Base-by-base conservation (phyloP, 2,113 vertebrate species). In the Glaucomys volans region DNA sequence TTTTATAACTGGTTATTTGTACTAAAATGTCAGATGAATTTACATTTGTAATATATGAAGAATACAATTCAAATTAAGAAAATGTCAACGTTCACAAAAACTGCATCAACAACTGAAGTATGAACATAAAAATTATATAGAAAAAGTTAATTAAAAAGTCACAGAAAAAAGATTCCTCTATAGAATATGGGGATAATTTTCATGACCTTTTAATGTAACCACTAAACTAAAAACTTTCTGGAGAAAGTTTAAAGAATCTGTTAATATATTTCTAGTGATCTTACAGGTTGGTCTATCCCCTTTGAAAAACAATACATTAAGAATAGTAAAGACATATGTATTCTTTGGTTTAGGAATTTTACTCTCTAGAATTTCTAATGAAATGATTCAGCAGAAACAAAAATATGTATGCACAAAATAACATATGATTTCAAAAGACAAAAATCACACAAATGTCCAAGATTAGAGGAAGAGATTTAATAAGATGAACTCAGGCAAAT, bases 211-310 rank as follows among this genome's bases (percentile, higher is more conserved):
- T 74, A 67, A 88, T 82, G 17, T 13, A 69, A 76, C 7, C 44
- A 54, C 44, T 26, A 37, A 30, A 79, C 85, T 74, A 64, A 14
- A 62, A 95, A 86, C 47, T 7, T 88, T 8, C 6, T 67, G 20
- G 54, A 69, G 18, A 71, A 95, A 75, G 37, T 84, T 44, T 79
- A 95, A 76, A 8, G 9, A 79, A 52, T 28, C 9, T 62, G 4
- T 57, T 72, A 66, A 81, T 94, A 95, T 92, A 76, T 76, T 90
- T 89, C 42, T 57, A 80, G n/a, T 87, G 52, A 92, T 76, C 2
- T 79, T 77, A 40, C 84, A 84, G 40, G 69, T n/a, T 84, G 40
- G 16, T 62, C n/a, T 85, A 71, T 22, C 11, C 32, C 37, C 40
- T 94, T 81, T 95, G 42, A 28, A 66, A 94, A 62, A n/a, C 5